Percentiles rank a stretch among this genome's conserved stretches.
phyloP scores from a whole-genome alignment of 2,888 invertebrate genomes.

The Dione vanillae region DNA sequence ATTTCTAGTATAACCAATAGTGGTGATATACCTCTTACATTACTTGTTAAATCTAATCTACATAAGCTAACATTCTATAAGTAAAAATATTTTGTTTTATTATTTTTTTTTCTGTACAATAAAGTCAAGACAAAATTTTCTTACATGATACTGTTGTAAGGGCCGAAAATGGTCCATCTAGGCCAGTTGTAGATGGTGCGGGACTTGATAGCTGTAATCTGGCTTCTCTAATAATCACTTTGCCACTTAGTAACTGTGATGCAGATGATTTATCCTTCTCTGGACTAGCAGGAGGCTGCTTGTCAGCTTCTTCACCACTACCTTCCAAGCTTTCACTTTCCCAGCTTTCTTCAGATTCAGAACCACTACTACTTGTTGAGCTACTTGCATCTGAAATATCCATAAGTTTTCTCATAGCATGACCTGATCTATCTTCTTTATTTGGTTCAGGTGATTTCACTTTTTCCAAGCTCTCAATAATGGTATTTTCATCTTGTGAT shows the following conservation, averaged over 20 bases:
- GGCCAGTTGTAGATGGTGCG: slow-evolving; percentile 69
- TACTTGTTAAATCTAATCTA: too few species aligned
- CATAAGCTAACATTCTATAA: too few species aligned
- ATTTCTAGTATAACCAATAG: too few species aligned
- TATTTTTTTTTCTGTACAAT: too few species aligned
- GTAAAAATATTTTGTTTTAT: too few species aligned
- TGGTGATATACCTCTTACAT: too few species aligned
- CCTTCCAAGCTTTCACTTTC: slow-evolving; percentile 72
- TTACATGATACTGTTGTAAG: slow-evolving; percentile 71
- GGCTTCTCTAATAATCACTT: slow-evolving; percentile 88
- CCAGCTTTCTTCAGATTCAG: slow-evolving; percentile 78
- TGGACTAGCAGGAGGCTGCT: slow-evolving; percentile 71
- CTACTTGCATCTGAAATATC: slow-evolving; percentile 81
- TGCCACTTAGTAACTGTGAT: slow-evolving; percentile 84
- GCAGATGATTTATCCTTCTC: slow-evolving; percentile 75
- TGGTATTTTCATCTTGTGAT: slow-evolving; percentile 73
- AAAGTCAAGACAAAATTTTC: slow-evolving; percentile 49
- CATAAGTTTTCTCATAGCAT: slow-evolving; percentile 78
- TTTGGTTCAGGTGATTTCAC: slow-evolving; percentile 62
- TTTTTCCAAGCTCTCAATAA: slow-evolving; percentile 68
- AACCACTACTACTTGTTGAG: slow-evolving; percentile 75
- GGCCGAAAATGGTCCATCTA: slow-evolving; percentile 88
- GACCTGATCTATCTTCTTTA: slow-evolving; percentile 75
- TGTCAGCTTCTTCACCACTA: slow-evolving; percentile 74
- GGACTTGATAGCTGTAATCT: slow-evolving; percentile 85